Evolutionary conservation across 2,797 vertebrate species (phyloP).

Genomic region (Clarias platycephalus): DNA sequence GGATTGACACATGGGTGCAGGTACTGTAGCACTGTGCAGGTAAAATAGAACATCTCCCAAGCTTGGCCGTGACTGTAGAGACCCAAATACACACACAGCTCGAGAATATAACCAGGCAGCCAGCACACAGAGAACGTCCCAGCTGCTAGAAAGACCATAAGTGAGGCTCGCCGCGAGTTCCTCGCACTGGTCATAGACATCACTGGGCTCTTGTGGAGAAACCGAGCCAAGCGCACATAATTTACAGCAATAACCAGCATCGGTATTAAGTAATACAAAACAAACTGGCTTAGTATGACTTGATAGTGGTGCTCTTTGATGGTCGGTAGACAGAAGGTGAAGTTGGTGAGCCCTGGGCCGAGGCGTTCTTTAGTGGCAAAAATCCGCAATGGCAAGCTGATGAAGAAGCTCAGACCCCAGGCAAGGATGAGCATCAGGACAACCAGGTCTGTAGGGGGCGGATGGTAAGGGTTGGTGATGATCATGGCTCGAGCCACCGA

Average conservation of each 20-base stretch:
- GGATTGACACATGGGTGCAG: constrained; percentile 72
- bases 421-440: constrained; percentile 70
- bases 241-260: constrained; percentile 76
- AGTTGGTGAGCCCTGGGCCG: constrained; percentile 60
- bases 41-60: constrained; percentile 75
- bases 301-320: constrained; percentile 74
- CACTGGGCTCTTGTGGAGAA: constrained; percentile 74
- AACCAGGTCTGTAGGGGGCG: constrained; percentile 68
- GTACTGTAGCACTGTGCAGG: constrained; percentile 71
- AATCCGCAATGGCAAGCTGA: constrained; percentile 72
- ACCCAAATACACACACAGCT: constrained; percentile 73
- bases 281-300: constrained; percentile 74
- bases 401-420: constrained; percentile 75
- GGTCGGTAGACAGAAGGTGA: constrained; percentile 72
- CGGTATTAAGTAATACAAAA: constrained; percentile 74
- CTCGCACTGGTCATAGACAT: constrained; percentile 71
- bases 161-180: constrained; percentile 72
- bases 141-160: constrained; percentile 76
- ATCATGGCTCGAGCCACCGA: constrained; percentile 75
- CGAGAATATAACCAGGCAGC: constrained; percentile 74
- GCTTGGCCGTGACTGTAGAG: constrained; percentile 65
- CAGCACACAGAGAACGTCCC: constrained; percentile 75
- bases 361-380: constrained; percentile 70
- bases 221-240: constrained; percentile 71
- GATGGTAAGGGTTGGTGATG: constrained; percentile 73